Conservation (phyloP, 1,140 invertebrate species). For the Pseudomyrmex concolor region DNA sequence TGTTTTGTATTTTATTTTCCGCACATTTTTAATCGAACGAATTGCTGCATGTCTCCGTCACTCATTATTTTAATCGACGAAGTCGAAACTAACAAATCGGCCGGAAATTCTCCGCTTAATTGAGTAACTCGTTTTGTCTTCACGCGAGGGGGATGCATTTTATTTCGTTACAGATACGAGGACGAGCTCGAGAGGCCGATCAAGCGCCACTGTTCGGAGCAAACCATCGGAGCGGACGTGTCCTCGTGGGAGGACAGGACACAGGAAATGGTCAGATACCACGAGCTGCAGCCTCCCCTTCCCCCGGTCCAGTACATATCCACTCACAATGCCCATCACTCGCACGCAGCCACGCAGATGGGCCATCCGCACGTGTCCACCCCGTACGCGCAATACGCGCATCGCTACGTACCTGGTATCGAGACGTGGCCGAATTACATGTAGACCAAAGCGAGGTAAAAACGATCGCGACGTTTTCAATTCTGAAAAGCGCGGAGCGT, state of each 20-base stretch:
- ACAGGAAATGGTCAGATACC: slow-evolving; percentile 84
- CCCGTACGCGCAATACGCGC: slow-evolving; percentile 76
- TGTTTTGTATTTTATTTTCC: too few species aligned
- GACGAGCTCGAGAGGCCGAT: slow-evolving; percentile 81
- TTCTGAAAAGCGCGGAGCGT: neutral
- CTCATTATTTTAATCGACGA: too few species aligned
- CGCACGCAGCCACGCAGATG: slow-evolving; percentile 73
- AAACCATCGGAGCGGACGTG: slow-evolving; percentile 62
- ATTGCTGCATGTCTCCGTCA: too few species aligned
- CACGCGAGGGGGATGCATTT: neutral
- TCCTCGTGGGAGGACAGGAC: slow-evolving; percentile 78
- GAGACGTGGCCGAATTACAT: slow-evolving; percentile 80
- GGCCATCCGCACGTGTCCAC: slow-evolving; percentile 70
- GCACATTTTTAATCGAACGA: too few species aligned
- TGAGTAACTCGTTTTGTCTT: neutral
- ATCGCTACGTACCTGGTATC: slow-evolving; percentile 80
- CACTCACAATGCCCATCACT: slow-evolving; percentile 74
- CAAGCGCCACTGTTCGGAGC: slow-evolving; percentile 82
- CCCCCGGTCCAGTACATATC: slow-evolving; percentile 81
- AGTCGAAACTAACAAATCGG: too few species aligned
- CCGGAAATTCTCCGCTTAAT: neutral
- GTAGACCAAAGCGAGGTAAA: slow-evolving; percentile 59
- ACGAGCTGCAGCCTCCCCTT: slow-evolving; percentile 84
- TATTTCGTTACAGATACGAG: slow-evolving; percentile 77
- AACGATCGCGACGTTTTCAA: slow-evolving; percentile 22